These are phyloP conservation scores for Caerostris extrusa DNA, from an alignment of 1,140 invertebrate species.

Conservation along the genomic window DNA sequence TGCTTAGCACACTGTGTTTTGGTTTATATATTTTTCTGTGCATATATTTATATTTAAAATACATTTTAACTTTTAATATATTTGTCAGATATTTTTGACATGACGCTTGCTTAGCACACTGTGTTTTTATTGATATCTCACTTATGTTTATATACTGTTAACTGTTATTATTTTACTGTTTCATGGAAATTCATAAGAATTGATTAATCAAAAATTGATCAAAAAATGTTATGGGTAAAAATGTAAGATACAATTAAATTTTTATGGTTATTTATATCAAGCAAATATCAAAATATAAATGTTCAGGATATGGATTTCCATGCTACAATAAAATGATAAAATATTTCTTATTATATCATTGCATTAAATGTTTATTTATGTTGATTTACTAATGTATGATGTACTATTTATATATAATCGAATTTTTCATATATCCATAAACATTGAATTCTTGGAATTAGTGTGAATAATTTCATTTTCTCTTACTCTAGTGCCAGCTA, in stretches of 20 bases:
- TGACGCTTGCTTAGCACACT: constrained; percentile 77
- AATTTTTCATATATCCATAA: too few species aligned
- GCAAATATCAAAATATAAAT: background rate
- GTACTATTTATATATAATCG: too few species aligned
- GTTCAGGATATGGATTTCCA: background rate
- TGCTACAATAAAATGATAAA: background rate
- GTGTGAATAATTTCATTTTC: background rate
- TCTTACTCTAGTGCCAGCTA: constrained; percentile 89
- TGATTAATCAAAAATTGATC: background rate
- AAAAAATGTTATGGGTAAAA: background rate
- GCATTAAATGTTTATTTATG: too few species aligned
- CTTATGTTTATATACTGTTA: background rate
- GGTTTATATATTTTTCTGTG: background rate
- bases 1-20: background rate
- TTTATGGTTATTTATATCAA: too few species aligned
- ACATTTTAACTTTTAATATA: background rate
- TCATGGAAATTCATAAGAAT: background rate
- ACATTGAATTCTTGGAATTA: too few species aligned
- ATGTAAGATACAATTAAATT: background rate
- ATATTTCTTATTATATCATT: background rate
- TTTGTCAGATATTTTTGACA: constrained; percentile 60
- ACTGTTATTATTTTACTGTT: background rate
- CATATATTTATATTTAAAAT: background rate
- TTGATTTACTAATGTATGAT: too few species aligned
- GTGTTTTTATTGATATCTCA: constrained; percentile 27